Base-by-base conservation (phyloP, 2,113 vertebrate genomes). In the Marmota flaviventris region DNA sequence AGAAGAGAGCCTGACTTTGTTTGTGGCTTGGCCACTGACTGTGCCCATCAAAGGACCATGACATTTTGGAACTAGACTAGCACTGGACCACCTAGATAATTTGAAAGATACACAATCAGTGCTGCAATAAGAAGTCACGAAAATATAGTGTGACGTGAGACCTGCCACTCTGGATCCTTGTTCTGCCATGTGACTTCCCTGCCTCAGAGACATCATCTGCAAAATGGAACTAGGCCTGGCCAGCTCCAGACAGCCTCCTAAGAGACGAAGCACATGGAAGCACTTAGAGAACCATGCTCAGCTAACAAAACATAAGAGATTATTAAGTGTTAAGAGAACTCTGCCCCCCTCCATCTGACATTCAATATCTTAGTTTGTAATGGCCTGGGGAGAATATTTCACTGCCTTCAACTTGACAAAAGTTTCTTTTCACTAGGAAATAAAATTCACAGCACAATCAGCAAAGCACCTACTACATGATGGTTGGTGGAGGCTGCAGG, bases 361-460 rank as follows among this genome's bases (percentile, higher is more conserved):
- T 11, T 20, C 84, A 73, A 25, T 81, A 79, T n/a, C 45, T 77
- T 67, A 16, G 16, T 20, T 94, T 92, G 88, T 48, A 65, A 84
- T 78, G 29, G 20, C 73, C 75, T 65, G n/a, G 42, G 82, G 42
- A 97, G 22, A 61, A 5, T 48, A 70, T 58, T 67, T 79, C 56
- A 73, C 56, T 69, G 67, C 18, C 79, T 70, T 90, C 34, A 18
- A 14, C 67, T 63, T 89, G 27, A 37, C 8, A 92, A 56, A 65
- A 78, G 34, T n/a, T 82, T 69, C 65, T 48, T 75, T 87, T 91
- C 78, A 27, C 10, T 92, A 83, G 16, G 24, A 94, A 92, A 72
- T 72, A 82, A 82, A 95, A 93, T 29, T 42, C 48, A 53, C 0
- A 93, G 48, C 29, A 84, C 88, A 97, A 94, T 45, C 78, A 94